phyloP scores from a whole-genome alignment of 2,797 vertebrate genomes.

The Anguilla obscura region DNA sequence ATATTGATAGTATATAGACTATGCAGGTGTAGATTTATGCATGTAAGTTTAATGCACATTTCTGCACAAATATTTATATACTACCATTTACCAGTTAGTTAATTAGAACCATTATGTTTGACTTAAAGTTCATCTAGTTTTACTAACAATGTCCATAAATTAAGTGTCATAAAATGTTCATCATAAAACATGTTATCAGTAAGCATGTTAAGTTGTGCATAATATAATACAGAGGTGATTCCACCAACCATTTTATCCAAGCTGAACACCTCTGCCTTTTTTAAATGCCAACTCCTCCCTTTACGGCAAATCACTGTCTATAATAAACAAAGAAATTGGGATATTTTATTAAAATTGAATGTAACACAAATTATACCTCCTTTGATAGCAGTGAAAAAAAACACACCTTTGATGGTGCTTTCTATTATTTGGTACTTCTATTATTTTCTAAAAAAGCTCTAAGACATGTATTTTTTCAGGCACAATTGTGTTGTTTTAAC shows the following conservation, averaged over 20 bases:
- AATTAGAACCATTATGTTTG: neutral
- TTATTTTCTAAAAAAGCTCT: constrained; percentile 30
- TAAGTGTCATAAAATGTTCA: neutral
- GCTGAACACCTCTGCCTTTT: constrained; percentile 17
- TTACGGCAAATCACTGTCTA: constrained; percentile 25
- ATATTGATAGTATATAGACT: neutral
- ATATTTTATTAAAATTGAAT: constrained; percentile 32
- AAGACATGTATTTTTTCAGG: constrained; percentile 27
- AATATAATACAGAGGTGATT: neutral
- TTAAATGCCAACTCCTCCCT: constrained; percentile 27
- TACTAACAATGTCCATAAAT: neutral
- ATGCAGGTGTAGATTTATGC: neutral
- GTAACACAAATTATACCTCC: constrained; percentile 5
- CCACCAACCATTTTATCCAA: neutral
- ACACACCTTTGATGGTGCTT: neutral
- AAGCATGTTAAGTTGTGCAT: neutral
- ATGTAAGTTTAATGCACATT: neutral
- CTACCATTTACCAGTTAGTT: neutral
- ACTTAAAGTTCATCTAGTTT: neutral
- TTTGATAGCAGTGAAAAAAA: constrained; percentile 29
- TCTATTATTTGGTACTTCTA: constrained; percentile 30
- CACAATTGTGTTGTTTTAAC: constrained; percentile 29
- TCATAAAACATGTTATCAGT: neutral
- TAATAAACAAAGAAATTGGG: constrained; percentile 20
- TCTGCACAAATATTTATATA: neutral